Base-by-base conservation (phyloP, 2,797 vertebrate genomes). In the Thunnus albacares region DNA sequence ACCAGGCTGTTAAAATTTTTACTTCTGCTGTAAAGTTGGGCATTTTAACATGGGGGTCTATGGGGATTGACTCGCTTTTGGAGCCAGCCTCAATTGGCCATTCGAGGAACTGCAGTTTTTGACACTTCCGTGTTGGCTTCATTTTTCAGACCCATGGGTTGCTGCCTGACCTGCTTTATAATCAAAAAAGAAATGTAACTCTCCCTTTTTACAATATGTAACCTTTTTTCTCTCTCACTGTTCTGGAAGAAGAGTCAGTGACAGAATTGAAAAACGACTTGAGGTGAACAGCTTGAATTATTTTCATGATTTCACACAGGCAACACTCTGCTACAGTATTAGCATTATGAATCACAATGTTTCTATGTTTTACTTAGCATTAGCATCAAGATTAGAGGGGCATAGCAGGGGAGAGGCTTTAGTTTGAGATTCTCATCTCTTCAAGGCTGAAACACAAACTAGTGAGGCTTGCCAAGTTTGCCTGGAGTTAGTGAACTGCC, bases 401-500 rank as follows among this genome's bases (percentile, higher is more conserved):
- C 65, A 66, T 65, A 81, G 80, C 70, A 24, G 58, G 74, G 67
- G 75, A 84, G 63, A 80, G 70, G 73, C 55, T 83, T 70, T 30
- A 74, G 71, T 79, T 65, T 63, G 69, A 81, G 80, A 79, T 71
- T 89, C 43, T 24, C 52, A 80, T 88, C 66, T 81, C 45, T 89
- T 69, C 49, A 9, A 80, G 47, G 80, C 84, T 88, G 60, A 85
- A 86, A 89, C 55, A 86, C 80, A 88, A 87, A 81, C 79, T 52
- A 45, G 45, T 53, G 69, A 85, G 64, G 79, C 80, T 82, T 87
- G 88, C 90, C 85, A 93, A 90, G 86, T 87, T 88, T 81, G 82
- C 88, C 83, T 79, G 81, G 66, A 89, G 88, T 87, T 87, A 86
- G 77, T 86, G 80, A 87, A 85, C 80, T 82, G 85, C 76, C 84